These are phyloP conservation scores for Syngnathoides biaculeatus DNA, from an alignment of 2,113 vertebrate genomes.

Conservation along the genomic window DNA sequence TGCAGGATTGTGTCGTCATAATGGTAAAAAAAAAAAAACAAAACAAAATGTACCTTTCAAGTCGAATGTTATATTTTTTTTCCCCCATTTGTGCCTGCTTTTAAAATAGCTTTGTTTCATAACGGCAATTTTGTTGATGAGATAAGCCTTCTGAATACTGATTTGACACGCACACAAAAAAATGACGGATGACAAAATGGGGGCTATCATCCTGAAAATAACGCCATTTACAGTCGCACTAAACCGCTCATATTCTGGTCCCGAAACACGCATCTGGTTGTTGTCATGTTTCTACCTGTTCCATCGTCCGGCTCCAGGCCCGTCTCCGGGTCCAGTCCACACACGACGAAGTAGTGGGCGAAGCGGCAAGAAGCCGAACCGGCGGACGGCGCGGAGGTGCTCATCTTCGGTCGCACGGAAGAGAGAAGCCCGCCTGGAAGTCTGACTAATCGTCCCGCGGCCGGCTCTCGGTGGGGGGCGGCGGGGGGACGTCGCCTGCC, in stretches of 20 bases:
- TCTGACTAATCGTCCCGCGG: slow-evolving; percentile 1
- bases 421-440: slow-evolving; percentile 24
- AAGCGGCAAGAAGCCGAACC: slow-evolving; percentile 83
- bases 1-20: too few species aligned
- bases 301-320: slow-evolving; percentile 90
- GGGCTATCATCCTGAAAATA: slow-evolving; percentile 23
- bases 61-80: too few species aligned
- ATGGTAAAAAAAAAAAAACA: too few species aligned
- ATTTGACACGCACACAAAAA: background rate
- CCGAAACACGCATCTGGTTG: background rate
- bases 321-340: slow-evolving; percentile 87
- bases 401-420: slow-evolving; percentile 57
- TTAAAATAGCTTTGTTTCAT: too few species aligned
- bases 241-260: background rate
- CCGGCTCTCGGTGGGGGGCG: too few species aligned
- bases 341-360: slow-evolving; percentile 90
- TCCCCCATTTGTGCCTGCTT: too few species aligned
- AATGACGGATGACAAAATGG: slow-evolving; percentile 13
- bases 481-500: background rate
- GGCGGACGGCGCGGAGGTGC: slow-evolving; percentile 35
- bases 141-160: background rate
- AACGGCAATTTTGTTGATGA: too few species aligned
- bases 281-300: slow-evolving; percentile 73
- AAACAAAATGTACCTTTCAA: too few species aligned
- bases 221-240: background rate